These are phyloP conservation scores for Catharus ustulatus DNA, from an alignment of 2,797 vertebrate genomes.

Conservation along the genomic window DNA sequence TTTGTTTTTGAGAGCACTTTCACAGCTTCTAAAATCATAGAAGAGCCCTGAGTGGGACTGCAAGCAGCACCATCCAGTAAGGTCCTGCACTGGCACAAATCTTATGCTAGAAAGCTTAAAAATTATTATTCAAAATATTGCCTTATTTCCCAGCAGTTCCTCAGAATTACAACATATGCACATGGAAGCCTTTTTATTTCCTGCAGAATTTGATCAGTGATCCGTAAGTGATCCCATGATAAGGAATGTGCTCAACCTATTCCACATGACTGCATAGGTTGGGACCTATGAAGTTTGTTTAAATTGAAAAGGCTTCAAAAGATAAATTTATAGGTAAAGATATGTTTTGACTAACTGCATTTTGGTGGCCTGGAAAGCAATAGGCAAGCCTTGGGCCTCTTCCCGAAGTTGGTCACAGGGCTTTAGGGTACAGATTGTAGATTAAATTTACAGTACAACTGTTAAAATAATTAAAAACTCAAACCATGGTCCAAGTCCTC, in stretches of 20 bases:
- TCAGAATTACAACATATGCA: constrained; percentile 35
- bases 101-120: neutral
- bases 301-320: neutral
- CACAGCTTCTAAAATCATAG: neutral
- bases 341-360: neutral
- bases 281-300: neutral
- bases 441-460: neutral
- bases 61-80: neutral
- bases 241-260: neutral
- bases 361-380: neutral
- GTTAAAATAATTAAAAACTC: neutral
- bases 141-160: neutral
- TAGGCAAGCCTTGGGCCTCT: neutral
- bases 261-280: neutral
- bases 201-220: neutral
- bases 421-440: neutral
- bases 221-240: rapidly evolving
- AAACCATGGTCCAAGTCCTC: neutral
- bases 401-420: neutral
- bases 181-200: neutral
- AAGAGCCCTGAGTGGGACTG: neutral
- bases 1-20: neutral
- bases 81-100: neutral
- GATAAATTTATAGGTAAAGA: neutral
- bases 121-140: neutral